A percentile compares a stretch with the other conserved stretches of the same genome.
phyloP scores from a whole-genome alignment of 92 coral and sea anemone species.

The Heteractis magnifica region DNA sequence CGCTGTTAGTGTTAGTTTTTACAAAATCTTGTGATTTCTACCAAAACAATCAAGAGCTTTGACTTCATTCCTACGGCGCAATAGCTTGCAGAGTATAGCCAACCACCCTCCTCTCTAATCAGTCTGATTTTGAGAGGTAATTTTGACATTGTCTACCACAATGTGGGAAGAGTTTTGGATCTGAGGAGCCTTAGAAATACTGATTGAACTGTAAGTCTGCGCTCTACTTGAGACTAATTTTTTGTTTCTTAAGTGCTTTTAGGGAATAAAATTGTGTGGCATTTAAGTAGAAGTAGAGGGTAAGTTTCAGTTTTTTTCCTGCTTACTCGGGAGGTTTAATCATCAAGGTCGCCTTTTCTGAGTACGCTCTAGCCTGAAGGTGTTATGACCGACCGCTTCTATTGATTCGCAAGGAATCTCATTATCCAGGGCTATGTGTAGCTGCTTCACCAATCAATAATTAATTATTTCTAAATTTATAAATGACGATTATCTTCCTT shows the following conservation, averaged over 20 bases:
- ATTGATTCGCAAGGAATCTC: constrained; percentile 64
- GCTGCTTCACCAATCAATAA: constrained; percentile 75
- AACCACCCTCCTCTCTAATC: constrained; percentile 27
- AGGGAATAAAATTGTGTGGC: neutral
- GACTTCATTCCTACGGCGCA: constrained; percentile 2
- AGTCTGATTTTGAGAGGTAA: constrained; percentile 33
- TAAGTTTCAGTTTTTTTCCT: neutral
- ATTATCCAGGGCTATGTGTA: constrained; percentile 68
- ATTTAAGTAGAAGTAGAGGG: neutral
- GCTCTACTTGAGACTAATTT: neutral
- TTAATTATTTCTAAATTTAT: constrained; percentile 80
- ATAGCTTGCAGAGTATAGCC: constrained; percentile 9
- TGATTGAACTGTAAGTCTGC: neutral
- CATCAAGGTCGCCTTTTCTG: constrained; percentile 37
- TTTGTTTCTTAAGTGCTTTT: constrained; percentile 3
- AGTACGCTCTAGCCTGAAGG: constrained; percentile 62
- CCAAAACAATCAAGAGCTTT: constrained; percentile 9
- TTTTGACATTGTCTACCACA: constrained; percentile 29
- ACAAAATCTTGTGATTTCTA: constrained; percentile 9
- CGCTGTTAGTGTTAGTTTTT: constrained; percentile 10
- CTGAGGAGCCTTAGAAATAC: neutral
- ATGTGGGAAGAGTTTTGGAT: constrained; percentile 11
- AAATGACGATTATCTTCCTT: constrained; percentile 77
- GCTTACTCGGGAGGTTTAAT: constrained; percentile 16
- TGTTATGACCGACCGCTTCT: constrained; percentile 79